Conservation (phyloP, 2,888 invertebrate species). For the Galerucella calmariensis region DNA sequence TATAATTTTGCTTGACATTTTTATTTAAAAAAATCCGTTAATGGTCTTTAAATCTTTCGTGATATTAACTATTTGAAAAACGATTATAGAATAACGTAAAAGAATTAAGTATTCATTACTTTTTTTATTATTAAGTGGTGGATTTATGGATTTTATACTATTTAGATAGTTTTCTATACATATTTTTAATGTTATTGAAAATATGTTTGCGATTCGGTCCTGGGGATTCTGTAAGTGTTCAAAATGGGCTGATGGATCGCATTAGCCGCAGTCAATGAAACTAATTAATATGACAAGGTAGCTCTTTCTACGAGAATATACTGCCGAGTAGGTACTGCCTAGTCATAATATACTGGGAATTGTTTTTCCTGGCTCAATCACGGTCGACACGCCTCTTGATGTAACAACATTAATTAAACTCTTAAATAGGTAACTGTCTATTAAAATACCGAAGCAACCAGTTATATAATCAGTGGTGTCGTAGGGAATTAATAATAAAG, state of each 20-base stretch:
- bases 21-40: constrained; percentile 14
- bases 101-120: background rate
- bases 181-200: background rate
- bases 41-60: constrained; percentile 17
- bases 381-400: constrained; percentile 56
- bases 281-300: constrained; percentile 42
- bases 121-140: background rate
- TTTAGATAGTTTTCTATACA: background rate
- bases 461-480: constrained; percentile 19
- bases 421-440: constrained; percentile 60
- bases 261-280: constrained; percentile 32
- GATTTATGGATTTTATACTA: too few species aligned
- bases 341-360: constrained; percentile 39
- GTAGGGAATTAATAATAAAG: background rate
- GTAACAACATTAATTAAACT: constrained; percentile 61
- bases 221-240: constrained; percentile 47
- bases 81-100: background rate
- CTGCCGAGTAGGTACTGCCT: constrained; percentile 10
- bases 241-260: constrained; percentile 32
- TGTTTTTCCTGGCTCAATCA: constrained; percentile 54
- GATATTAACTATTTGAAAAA: constrained; percentile 6
- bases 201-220: constrained; percentile 1
- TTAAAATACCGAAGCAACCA: constrained; percentile 56
- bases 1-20: constrained; percentile 15
- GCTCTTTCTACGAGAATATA: constrained; percentile 23